phyloP scores from a whole-genome alignment of 1,140 invertebrate genomes.

The Diplogasteroides magnus region DNA sequence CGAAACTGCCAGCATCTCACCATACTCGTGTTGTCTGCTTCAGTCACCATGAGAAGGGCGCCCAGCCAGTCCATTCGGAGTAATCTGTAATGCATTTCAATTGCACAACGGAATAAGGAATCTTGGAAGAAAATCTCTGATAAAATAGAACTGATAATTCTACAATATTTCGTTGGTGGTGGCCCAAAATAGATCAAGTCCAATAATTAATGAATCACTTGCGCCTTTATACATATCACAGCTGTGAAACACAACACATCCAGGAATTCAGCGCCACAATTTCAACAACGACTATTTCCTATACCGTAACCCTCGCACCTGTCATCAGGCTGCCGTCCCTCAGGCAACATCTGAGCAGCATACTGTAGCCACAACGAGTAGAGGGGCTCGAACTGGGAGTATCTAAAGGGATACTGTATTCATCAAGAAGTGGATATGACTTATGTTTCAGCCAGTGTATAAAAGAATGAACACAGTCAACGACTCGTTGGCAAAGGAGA shows the following conservation, averaged over 20 bases:
- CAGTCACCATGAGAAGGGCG: slow-evolving; percentile 15
- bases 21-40: slow-evolving; percentile 23
- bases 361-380: slow-evolving; percentile 23
- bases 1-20: too few species aligned
- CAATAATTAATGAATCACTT: too few species aligned
- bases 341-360: slow-evolving; percentile 7
- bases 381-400: slow-evolving; percentile 19
- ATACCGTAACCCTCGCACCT: not conserved
- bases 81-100: not conserved
- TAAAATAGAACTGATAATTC: not conserved
- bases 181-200: too few species aligned
- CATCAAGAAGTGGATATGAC: not conserved
- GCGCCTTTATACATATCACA: not conserved
- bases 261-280: not conserved
- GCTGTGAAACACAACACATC: not conserved
- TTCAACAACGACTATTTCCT: not conserved
- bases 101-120: not conserved
- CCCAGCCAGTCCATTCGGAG: slow-evolving; percentile 19
- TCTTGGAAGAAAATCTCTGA: slow-evolving; percentile 4
- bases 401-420: slow-evolving; percentile 10
- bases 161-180: too few species aligned
- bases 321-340: not conserved
- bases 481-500: too few species aligned
- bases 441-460: too few species aligned
- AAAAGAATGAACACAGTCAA: too few species aligned